Conservation (phyloP, 2,888 invertebrate species). For the Schizaphis graminum region DNA sequence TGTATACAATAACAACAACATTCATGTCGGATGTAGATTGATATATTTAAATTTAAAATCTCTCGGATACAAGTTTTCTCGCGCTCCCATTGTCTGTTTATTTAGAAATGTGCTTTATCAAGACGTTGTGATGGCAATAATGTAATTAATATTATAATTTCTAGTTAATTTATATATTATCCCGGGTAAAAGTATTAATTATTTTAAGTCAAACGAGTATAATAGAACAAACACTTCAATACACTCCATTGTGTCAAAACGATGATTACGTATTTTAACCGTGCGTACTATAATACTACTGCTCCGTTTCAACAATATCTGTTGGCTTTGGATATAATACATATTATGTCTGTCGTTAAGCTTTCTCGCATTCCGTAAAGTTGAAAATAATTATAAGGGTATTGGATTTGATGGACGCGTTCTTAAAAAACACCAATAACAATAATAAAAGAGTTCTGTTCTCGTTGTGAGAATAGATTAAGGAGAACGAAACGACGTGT, state of each 20-base stretch:
- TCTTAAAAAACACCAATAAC: neutral
- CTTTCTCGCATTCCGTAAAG: neutral
- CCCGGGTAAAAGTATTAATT: constrained; percentile 11
- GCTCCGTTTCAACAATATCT: neutral
- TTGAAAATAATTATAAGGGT: neutral
- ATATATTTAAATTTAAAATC: neutral
- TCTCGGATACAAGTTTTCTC: neutral
- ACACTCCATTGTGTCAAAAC: neutral
- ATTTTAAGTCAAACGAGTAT: neutral
- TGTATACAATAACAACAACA: neutral
- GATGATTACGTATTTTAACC: neutral
- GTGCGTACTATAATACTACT: too few species aligned
- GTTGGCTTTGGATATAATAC: neutral
- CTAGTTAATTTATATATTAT: neutral
- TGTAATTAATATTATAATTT: neutral
- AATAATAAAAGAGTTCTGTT: neutral
- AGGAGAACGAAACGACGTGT: neutral
- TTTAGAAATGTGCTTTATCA: neutral
- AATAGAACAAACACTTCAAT: neutral
- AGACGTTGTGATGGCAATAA: neutral
- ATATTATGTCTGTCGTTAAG: neutral
- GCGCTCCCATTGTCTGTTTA: neutral
- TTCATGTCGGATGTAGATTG: neutral
- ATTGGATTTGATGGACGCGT: constrained; percentile 5
- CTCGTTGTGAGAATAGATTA: neutral